Evolutionary conservation across 1,140 invertebrate genomes (phyloP).

Genomic region (Drosophila erecta): DNA sequence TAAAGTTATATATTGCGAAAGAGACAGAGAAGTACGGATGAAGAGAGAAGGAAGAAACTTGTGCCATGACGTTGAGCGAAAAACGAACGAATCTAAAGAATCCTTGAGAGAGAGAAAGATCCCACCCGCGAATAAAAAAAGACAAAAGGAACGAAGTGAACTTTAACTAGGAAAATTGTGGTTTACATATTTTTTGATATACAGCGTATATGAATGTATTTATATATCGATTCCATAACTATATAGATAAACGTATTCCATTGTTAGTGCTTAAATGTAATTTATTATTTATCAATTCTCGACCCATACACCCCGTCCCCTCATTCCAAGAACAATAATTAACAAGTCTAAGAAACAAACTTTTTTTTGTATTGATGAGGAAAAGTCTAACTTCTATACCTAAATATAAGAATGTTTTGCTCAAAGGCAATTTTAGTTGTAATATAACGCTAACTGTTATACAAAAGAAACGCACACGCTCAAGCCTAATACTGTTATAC

Average conservation of each 20-base stretch:
- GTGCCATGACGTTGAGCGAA: slow-evolving; percentile 60
- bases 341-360: slow-evolving; percentile 4
- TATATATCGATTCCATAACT: slow-evolving; percentile 34
- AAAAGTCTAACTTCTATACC: slow-evolving; percentile 49
- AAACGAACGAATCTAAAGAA: slow-evolving; percentile 30
- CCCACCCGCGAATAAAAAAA: slow-evolving; percentile 36
- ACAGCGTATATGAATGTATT: slow-evolving; percentile 38
- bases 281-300: slow-evolving; percentile 59
- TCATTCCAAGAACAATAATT: slow-evolving; percentile 31
- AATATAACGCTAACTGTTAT: slow-evolving; percentile 74
- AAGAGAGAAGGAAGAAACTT: slow-evolving; percentile 42
- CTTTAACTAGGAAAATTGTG: slow-evolving; percentile 46
- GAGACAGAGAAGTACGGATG: slow-evolving; percentile 1
- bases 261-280: slow-evolving; percentile 80
- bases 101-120: slow-evolving; percentile 1
- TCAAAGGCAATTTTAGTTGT: slow-evolving; percentile 42
- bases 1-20: background rate
- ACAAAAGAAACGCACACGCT: slow-evolving; percentile 39
- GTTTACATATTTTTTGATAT: slow-evolving; percentile 46
- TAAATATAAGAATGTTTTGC: slow-evolving; percentile 27
- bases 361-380: slow-evolving; percentile 21
- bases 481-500: slow-evolving; percentile 62
- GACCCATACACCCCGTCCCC: slow-evolving; percentile 9
- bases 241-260: slow-evolving; percentile 58
- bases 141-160: slow-evolving; percentile 34